Evolutionary conservation across 2,797 vertebrate species (phyloP).

Genomic region (Spinus pinus): DNA sequence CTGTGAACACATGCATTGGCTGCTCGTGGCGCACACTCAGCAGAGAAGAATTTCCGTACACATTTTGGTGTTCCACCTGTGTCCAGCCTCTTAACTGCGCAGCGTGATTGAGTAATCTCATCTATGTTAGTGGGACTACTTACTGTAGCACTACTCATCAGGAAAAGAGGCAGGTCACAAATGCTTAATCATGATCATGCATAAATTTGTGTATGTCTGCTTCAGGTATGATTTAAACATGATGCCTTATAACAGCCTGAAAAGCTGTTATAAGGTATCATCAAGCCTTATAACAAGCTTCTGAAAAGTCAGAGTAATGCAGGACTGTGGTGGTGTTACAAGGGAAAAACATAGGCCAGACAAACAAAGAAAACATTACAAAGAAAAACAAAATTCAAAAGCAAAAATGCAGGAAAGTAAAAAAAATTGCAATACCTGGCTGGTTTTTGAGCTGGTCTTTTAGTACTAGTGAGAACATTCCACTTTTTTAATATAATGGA

Average conservation of each 20-base stretch:
- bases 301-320: neutral
- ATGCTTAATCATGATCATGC: neutral
- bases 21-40: conserved; percentile 1
- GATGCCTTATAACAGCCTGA: neutral
- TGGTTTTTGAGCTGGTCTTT: neutral
- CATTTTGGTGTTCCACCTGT: conserved; percentile 9
- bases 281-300: neutral
- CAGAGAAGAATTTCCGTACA: conserved; percentile 18
- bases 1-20: conserved; percentile 25
- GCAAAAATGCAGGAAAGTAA: neutral
- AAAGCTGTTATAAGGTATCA: too few species aligned
- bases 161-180: neutral
- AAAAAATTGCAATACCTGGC: neutral
- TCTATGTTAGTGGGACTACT: neutral
- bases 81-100: neutral
- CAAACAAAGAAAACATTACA: neutral
- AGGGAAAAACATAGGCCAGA: neutral
- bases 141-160: neutral
- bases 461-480: neutral
- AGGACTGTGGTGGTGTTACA: neutral
- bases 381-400: neutral
- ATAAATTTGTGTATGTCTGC: neutral
- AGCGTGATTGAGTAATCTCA: neutral
- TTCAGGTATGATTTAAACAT: neutral
- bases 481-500: neutral